These are phyloP conservation scores for Pseudonaja textilis DNA, from an alignment of 2,113 vertebrate genomes.

Conservation along the genomic window DNA sequence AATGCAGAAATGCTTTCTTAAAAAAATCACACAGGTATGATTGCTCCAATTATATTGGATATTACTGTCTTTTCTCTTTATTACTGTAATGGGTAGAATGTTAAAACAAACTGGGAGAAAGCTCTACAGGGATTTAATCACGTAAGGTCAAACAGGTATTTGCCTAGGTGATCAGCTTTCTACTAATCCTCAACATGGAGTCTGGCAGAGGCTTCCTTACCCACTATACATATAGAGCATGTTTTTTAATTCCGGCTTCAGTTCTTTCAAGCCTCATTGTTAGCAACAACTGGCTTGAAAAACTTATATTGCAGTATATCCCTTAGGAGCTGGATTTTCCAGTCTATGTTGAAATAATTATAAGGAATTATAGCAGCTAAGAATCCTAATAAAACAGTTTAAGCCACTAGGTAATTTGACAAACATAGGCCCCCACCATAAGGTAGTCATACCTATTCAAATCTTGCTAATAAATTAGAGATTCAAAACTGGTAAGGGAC, in stretches of 20 bases:
- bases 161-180: not conserved
- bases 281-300: not conserved
- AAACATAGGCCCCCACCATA: not conserved
- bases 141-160: not conserved
- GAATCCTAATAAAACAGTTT: not conserved
- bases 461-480: not conserved
- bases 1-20: not conserved
- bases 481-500: not conserved
- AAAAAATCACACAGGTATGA: not conserved
- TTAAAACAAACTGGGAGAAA: not conserved
- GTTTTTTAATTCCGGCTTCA: too few relatives aligned
- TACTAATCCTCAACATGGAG: not conserved
- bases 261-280: not conserved
- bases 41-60: not conserved
- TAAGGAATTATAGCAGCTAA: not conserved
- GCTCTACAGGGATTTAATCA: not conserved
- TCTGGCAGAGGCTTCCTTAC: not conserved
- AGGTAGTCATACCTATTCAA: not conserved
- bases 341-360: not conserved
- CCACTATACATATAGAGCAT: too few relatives aligned
- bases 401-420: not conserved
- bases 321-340: not conserved
- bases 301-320: not conserved
- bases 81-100: not conserved
- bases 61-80: not conserved